These are phyloP conservation scores for Halcyon chelicuti DNA, from an alignment of 2,797 vertebrate species.

Conservation along the genomic window DNA sequence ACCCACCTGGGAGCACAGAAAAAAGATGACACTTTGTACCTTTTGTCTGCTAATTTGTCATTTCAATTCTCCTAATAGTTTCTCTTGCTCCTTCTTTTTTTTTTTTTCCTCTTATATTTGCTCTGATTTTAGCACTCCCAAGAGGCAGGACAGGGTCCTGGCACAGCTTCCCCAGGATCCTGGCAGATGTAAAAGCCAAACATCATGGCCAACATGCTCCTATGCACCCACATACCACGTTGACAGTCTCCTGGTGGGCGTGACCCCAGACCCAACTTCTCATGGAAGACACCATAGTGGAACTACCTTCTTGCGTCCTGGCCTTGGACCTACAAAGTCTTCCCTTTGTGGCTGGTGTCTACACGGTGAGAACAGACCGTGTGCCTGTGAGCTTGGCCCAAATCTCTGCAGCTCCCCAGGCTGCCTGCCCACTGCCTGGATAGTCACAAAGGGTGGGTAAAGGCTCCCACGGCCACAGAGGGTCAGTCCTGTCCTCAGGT, in stretches of 20 bases:
- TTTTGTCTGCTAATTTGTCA: background rate
- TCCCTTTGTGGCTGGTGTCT: background rate
- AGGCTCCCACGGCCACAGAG: background rate
- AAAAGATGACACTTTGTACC: background rate
- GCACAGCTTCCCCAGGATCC: background rate
- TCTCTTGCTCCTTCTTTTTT: background rate
- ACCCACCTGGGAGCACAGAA: background rate
- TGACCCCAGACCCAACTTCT: background rate
- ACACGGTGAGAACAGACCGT: background rate
- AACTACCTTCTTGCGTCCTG: background rate
- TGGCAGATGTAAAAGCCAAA: background rate
- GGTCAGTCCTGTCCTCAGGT: background rate
- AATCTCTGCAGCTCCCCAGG: background rate
- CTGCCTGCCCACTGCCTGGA: background rate
- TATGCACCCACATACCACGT: rapidly evolving
- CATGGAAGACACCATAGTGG: background rate
- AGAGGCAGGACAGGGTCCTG: background rate
- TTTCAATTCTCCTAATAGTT: background rate
- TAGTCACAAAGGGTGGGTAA: background rate
- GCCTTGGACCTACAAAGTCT: background rate
- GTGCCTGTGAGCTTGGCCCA: background rate
- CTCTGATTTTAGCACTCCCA: background rate
- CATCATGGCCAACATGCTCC: background rate
- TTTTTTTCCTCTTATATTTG: background rate
- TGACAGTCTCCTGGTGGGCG: rapidly evolving